Percentiles rank a stretch among this genome's conserved stretches.
Conservation (phyloP, 2,113 vertebrate genomes). For the Phocoena sinus region DNA sequence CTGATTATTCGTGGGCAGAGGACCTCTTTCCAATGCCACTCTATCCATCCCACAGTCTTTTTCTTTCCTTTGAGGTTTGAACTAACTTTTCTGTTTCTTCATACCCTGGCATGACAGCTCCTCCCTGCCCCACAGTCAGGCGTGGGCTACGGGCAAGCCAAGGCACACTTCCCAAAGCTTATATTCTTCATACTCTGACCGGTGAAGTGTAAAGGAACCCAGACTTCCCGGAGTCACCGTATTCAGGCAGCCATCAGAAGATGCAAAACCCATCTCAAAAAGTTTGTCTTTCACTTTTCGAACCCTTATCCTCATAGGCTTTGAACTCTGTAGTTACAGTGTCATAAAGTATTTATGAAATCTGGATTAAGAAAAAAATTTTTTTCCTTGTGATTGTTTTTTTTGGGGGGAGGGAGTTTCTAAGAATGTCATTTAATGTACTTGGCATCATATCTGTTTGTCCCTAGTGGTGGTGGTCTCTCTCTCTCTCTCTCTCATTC, state of each 20-base stretch:
- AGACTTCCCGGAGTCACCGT: slow-evolving; percentile 63
- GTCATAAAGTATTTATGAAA: slow-evolving; percentile 77
- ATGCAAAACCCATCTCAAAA: slow-evolving; percentile 77
- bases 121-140: not conserved
- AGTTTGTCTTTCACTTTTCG: slow-evolving; percentile 65
- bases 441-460: slow-evolving; percentile 76
- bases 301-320: slow-evolving; percentile 68
- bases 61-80: not conserved
- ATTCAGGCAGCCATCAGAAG: slow-evolving; percentile 80
- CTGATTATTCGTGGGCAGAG: slow-evolving; percentile 41
- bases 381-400: slow-evolving; percentile 70
- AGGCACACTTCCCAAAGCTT: slow-evolving; percentile 55
- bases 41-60: slow-evolving; percentile 26
- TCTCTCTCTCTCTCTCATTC: not conserved
- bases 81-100: not conserved
- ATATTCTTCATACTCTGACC: slow-evolving; percentile 4
- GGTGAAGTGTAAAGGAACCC: slow-evolving; percentile 70
- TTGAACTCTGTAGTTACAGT: slow-evolving; percentile 77
- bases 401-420: slow-evolving; percentile 11
- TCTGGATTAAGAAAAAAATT: slow-evolving; percentile 66
- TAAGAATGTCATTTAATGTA: slow-evolving; percentile 77
- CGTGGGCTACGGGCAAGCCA: slow-evolving; percentile 41
- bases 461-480: not conserved
- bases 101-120: slow-evolving; percentile 56
- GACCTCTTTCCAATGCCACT: not conserved